Base-by-base conservation (phyloP, 1,140 invertebrate species). In the Acyrthosiphon pisum region DNA sequence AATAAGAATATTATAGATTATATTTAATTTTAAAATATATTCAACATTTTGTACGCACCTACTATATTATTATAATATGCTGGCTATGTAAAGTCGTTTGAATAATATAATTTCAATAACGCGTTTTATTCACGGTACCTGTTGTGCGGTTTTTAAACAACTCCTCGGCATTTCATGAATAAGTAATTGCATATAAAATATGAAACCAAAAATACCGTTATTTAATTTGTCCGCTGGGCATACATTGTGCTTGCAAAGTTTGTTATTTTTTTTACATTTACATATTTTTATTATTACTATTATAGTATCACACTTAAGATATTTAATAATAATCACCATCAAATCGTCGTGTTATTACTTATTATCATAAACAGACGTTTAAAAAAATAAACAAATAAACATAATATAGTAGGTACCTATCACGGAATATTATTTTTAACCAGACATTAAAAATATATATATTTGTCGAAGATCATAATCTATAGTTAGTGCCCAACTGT, bases 31-130 rank as follows among this genome's bases (percentile, higher is more conserved):
- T 9, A 23, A 83, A 41, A 83, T 83, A 37, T 81, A 37, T 83
- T 83, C 81, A 41, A 37, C 23, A 83, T 83, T 37, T 0, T 81
- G n/a, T 81, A 37, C 76, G 35, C 1, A 81, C 4, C 35, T 81
- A 22, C 35, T 37, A 22, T 81, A 30, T n/a, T 53, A 14, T 68
- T 68, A 68, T 68, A n/a, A 68, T 18, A 30, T 30, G 11, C 11
- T n/a, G 30, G 60, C 11, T 68, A 68, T n/a, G 30, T 68, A 68
- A 68, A 68, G 20, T 81, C 20, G 35, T 81, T 81, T 81, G 7
- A 81, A 81, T 35, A 81, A 81, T 81, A 81, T 81, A 81, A 81
- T 81, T 81, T 81, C 76, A 81, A 81, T 81, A 81, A 20, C 6
- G 35, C 35, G 8, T 83, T 35, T 23, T 83, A 41, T 83, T 83